Evolutionary conservation across 2,888 invertebrate species (phyloP), one percentile per base, ranked within the genome.

Genomic region (Malthinus seriepunctatus): DNA sequence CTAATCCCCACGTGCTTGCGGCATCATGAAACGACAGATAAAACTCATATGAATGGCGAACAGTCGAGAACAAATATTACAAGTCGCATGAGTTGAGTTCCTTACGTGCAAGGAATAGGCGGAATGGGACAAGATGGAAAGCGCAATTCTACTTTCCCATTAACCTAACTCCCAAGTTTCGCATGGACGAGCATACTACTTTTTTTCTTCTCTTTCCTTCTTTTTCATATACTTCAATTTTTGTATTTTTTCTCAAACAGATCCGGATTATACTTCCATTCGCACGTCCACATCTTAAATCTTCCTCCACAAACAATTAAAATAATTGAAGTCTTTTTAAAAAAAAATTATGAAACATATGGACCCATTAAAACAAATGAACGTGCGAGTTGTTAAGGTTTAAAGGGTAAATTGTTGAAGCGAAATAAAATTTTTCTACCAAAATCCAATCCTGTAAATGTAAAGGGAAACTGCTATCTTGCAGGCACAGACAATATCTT

Each of bases 81-180:
- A 76, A 77, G 75, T 75, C 74, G 78, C 77, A 76, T 78, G 77
- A 78, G 77, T 77, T 77, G 77, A 76, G 76, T 76, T 76, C 73
- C 78, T 78, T 78, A 78, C 78, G 78, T 78, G 78, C 77, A 73
- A 74, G 73, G 76, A 76, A 76, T 77, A 73, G 79, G 73, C 73
- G 76, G 77, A 74, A 75, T 79, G 80, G 79, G 78, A 79, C 79
- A 84, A 85, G 86, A 85, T 82, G 85, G 84, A 85, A 84, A 85
- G 84, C 83, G 84, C 84, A 84, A 86, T 86, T 87, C 85, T 86
- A 83, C 83, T 84, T 84, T 84, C 82, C 85, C 85, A 85, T 85
- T 85, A 85, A 84, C 84, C 85, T 82, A 84, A 83, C 84, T 80
- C 82, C 79, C 23, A 23, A 80, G 83, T 81, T 82, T 84, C 84